Percentiles rank a stretch among this genome's conserved stretches.
Conservation (phyloP, 2,113 vertebrate genomes). For the Brachypteracias leptosomus region DNA sequence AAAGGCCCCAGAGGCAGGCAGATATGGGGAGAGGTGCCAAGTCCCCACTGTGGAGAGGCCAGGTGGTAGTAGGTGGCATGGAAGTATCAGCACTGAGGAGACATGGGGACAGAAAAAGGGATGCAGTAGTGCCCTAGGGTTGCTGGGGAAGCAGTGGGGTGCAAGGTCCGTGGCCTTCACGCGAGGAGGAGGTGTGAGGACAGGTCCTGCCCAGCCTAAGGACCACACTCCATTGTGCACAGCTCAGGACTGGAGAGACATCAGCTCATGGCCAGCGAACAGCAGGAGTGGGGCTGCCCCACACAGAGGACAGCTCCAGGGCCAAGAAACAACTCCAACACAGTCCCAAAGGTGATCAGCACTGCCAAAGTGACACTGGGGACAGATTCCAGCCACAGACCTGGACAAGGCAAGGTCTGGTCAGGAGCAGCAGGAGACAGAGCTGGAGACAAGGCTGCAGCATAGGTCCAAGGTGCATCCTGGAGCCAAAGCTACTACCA, state of each 20-base stretch:
- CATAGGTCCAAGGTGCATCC: neutral
- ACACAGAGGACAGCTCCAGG: neutral
- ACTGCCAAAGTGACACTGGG: accelerated
- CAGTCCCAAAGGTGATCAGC: neutral
- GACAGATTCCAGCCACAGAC: neutral
- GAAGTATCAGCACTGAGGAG: neutral
- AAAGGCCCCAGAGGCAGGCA: neutral
- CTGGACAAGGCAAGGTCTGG: neutral
- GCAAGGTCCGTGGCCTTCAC: neutral
- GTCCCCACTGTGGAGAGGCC: neutral
- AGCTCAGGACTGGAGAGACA: neutral
- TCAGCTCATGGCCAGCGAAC: neutral
- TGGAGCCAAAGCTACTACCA: neutral
- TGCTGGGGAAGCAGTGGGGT: neutral
- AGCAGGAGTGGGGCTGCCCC: neutral
- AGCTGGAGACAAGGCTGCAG: neutral
- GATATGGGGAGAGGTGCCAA: neutral
- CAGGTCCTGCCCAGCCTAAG: accelerated
- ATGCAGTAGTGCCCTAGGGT: neutral
- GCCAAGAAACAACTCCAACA: neutral
- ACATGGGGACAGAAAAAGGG: neutral
- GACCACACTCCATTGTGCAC: accelerated
- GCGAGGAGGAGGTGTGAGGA: accelerated
- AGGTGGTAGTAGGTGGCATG: neutral
- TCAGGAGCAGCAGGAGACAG: neutral